These are phyloP conservation scores for Lymantria dispar DNA, from an alignment of 2,888 invertebrate species.

Conservation along the genomic window DNA sequence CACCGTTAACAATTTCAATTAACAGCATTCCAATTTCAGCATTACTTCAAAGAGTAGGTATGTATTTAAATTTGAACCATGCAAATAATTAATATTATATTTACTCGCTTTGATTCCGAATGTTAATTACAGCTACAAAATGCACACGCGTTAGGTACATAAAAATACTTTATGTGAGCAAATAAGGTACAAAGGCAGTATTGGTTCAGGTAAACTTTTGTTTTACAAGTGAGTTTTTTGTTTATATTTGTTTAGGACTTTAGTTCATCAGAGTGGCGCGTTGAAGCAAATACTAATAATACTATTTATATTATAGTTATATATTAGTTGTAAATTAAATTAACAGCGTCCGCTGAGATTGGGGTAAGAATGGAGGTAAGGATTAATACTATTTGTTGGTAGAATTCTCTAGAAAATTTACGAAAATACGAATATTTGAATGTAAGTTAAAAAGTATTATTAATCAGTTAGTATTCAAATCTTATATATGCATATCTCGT, in stretches of 20 bases:
- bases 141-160: constrained; percentile 12
- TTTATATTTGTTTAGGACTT: constrained; percentile 63
- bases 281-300: constrained; percentile 30
- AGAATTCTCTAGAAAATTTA: too few species aligned
- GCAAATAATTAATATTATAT: constrained; percentile 28
- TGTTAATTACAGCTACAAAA: constrained; percentile 24
- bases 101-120: constrained; percentile 18
- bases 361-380: too few species aligned
- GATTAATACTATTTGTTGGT: too few species aligned
- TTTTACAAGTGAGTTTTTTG: constrained; percentile 37
- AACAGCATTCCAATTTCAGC: constrained; percentile 7
- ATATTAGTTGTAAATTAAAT: background rate
- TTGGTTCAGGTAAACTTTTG: constrained; percentile 50
- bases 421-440: too few species aligned
- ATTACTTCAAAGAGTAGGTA: constrained; percentile 4
- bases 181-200: constrained; percentile 15
- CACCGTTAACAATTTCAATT: constrained; percentile 1
- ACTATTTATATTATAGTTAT: too few species aligned
- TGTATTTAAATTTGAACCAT: constrained; percentile 15
- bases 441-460: too few species aligned
- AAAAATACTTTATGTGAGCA: constrained; percentile 23
- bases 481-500: too few species aligned
- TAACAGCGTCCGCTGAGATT: too few species aligned
- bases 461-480: too few species aligned
- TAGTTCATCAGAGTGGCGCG: constrained; percentile 50